A percentile compares a stretch with the other conserved stretches of the same genome.
These are phyloP conservation scores for Laterallus jamaicensis DNA, from an alignment of 2,113 vertebrate genomes.

Conservation along the genomic window DNA sequence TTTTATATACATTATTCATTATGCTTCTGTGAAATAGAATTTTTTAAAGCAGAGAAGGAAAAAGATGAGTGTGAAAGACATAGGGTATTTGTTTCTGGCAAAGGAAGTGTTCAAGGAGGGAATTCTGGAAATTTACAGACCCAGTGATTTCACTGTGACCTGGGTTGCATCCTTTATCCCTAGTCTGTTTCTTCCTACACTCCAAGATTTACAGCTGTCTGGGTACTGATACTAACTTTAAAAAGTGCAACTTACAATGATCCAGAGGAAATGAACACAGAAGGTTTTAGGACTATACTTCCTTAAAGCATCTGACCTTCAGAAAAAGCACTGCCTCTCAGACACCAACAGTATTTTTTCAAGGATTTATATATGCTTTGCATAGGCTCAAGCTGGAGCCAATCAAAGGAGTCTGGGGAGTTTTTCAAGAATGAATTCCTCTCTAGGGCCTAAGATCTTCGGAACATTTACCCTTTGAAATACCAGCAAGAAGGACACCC, in stretches of 20 bases:
- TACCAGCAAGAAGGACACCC: not conserved
- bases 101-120: not conserved
- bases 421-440: not conserved
- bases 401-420: not conserved
- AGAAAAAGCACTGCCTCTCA: not conserved
- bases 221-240: not conserved
- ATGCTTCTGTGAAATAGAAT: not conserved
- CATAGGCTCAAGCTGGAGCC: not conserved
- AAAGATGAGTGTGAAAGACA: not conserved
- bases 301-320: not conserved
- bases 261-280: not conserved
- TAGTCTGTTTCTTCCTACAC: not conserved
- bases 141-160: not conserved
- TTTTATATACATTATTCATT: not conserved
- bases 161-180: not conserved
- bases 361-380: not conserved
- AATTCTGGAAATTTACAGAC: not conserved
- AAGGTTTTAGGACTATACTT: not conserved
- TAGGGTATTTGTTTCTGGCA: not conserved
- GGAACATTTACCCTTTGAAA: not conserved
- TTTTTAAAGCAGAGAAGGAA: not conserved
- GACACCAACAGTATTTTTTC: not conserved
- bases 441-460: not conserved
- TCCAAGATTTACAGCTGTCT: not conserved
- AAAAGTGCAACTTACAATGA: not conserved